These are phyloP conservation scores for Drosophila eohydei DNA, from an alignment of 2,888 invertebrate genomes.

Conservation along the genomic window DNA sequence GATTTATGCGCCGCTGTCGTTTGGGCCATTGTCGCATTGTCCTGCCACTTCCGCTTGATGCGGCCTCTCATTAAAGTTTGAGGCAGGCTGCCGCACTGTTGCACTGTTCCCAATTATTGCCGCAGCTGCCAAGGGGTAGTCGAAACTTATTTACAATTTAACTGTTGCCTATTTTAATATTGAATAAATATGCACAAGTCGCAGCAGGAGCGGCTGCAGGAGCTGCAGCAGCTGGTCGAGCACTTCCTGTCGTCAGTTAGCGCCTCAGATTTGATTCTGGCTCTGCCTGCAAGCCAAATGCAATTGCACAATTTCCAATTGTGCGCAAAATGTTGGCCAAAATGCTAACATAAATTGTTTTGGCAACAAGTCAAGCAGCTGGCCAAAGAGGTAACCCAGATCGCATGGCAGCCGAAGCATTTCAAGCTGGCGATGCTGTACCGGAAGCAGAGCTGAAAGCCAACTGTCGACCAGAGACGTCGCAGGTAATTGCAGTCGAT, in stretches of 20 bases:
- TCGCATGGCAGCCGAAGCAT: conserved; percentile 38
- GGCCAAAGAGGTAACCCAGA: conserved; percentile 15
- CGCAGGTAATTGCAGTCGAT: conserved; percentile 35
- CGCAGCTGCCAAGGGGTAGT: conserved; percentile 18
- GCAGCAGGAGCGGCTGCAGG: conserved; percentile 2
- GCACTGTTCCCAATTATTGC: conserved; percentile 50
- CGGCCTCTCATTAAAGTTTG: conserved; percentile 63
- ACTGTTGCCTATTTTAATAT: conserved; percentile 65
- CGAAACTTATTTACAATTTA: conserved; percentile 71
- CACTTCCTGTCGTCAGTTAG: conserved; percentile 40
- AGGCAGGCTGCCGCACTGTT: conserved; percentile 33
- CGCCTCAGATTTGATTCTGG: background rate
- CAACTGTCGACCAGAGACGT: conserved; percentile 5
- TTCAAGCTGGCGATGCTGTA: background rate
- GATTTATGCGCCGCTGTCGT: conserved; percentile 57
- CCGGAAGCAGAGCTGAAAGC: conserved; percentile 29
- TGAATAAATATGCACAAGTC: conserved; percentile 71
- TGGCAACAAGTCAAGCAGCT: conserved; percentile 67
- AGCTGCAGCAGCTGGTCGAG: conserved; percentile 10
- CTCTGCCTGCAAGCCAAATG: conserved; percentile 41
- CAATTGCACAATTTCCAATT: conserved; percentile 78
- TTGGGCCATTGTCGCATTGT: conserved; percentile 36
- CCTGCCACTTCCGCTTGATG: conserved; percentile 43
- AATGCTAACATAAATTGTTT: conserved; percentile 71
- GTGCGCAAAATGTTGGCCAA: conserved; percentile 68